Evolutionary conservation across 2,113 vertebrate genomes (phyloP).

Genomic region (Fregetta grallaria): DNA sequence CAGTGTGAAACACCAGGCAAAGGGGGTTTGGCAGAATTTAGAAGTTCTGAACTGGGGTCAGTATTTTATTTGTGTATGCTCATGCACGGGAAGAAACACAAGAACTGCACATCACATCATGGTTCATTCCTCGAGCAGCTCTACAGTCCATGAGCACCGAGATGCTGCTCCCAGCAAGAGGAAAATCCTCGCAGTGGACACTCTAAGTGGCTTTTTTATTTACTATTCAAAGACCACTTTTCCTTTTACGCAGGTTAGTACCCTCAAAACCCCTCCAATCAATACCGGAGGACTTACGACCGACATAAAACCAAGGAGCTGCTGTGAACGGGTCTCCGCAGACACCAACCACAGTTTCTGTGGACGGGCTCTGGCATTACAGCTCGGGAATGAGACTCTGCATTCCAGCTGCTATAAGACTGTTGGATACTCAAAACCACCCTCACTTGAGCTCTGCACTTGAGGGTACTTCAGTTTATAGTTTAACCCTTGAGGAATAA

Average conservation of each 20-base stretch:
- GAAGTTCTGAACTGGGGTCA: not conserved
- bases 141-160: not conserved
- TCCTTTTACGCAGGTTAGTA: not conserved
- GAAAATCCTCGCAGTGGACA: not conserved
- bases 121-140: not conserved
- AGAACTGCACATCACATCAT: not conserved
- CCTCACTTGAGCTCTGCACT: constrained; percentile 22
- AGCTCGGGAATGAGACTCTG: not conserved
- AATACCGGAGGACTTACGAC: fast-evolving
- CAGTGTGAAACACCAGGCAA: not conserved
- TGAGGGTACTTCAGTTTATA: constrained; percentile 7
- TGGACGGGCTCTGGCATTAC: not conserved
- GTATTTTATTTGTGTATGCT: not conserved
- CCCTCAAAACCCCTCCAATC: not conserved
- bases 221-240: not conserved
- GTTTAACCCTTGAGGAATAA: constrained; percentile 47
- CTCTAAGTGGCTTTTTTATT: not conserved
- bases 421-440: not conserved
- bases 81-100: not conserved
- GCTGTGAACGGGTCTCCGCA: not conserved
- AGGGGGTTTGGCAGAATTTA: not conserved
- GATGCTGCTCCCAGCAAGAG: not conserved
- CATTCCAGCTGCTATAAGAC: not conserved
- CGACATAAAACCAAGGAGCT: not conserved
- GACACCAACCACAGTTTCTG: not conserved